Conservation (phyloP, 2,113 vertebrate species). For the Eidolon helvum region DNA sequence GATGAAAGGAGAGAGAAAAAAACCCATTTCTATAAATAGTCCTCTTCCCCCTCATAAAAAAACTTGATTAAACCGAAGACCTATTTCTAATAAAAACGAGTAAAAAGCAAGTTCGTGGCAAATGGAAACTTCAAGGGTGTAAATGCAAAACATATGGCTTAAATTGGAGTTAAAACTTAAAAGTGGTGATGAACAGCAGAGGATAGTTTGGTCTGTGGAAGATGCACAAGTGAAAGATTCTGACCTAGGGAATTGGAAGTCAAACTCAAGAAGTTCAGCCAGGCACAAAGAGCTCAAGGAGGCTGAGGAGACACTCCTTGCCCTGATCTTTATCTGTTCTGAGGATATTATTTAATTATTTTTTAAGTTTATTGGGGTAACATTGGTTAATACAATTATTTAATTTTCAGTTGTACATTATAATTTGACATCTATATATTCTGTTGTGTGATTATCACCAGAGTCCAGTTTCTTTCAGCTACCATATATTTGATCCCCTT, state of each 20-base stretch:
- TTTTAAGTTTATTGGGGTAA: too few relatives aligned
- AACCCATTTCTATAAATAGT: not conserved
- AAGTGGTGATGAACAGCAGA: not conserved
- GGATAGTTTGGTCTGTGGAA: not conserved
- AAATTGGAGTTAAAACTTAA: slow-evolving; percentile 22
- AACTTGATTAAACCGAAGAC: slow-evolving; percentile 11
- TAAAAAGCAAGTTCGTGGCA: not conserved
- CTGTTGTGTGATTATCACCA: too few relatives aligned
- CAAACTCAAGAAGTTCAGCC: not conserved
- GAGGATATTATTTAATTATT: not conserved
- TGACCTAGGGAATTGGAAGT: not conserved
- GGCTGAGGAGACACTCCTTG: not conserved
- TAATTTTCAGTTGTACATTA: too few relatives aligned
- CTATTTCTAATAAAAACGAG: slow-evolving; percentile 9
- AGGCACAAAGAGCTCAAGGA: not conserved
- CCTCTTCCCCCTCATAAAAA: not conserved
- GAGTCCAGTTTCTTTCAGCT: too few relatives aligned
- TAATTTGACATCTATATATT: too few relatives aligned
- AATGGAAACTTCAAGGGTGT: not conserved
- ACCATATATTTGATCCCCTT: too few relatives aligned
- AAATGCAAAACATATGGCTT: not conserved
- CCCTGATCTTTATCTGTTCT: not conserved
- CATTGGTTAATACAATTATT: too few relatives aligned
- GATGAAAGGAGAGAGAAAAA: not conserved
- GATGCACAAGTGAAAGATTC: not conserved